A percentile compares a stretch with the other conserved stretches of the same genome.
These are phyloP conservation scores for Odontophorus gujanensis DNA, from an alignment of 2,113 vertebrate genomes.

Conservation along the genomic window DNA sequence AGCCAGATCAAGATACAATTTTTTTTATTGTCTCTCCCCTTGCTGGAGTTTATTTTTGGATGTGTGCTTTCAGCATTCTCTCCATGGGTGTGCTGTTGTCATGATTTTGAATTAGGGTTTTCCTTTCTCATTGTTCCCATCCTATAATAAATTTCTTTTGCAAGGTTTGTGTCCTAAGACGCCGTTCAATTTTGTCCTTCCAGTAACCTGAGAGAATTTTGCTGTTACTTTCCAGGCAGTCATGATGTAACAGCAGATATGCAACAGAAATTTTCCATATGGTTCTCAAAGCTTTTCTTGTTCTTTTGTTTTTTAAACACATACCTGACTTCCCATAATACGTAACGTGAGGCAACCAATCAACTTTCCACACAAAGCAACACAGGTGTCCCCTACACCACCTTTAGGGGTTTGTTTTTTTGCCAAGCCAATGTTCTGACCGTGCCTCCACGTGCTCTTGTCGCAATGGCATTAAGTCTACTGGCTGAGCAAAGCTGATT, in stretches of 20 bases:
- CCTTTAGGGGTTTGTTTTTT: background rate
- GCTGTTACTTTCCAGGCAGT: background rate
- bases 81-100: conserved; percentile 6
- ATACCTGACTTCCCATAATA: background rate
- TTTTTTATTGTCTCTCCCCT: background rate
- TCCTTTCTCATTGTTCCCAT: background rate
- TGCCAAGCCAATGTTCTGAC: background rate
- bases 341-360: rapidly evolving
- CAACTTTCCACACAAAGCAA: background rate
- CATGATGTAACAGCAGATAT: background rate
- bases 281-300: background rate
- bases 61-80: conserved; percentile 20
- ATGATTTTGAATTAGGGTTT: background rate
- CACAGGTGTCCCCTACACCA: background rate
- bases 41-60: background rate
- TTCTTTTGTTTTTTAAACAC: background rate
- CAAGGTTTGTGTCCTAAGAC: background rate
- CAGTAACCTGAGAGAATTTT: background rate
- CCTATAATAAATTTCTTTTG: background rate
- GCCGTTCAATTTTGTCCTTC: background rate
- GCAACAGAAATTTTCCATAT: background rate
- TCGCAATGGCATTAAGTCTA: background rate
- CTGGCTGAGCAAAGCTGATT: background rate
- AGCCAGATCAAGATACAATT: conserved; percentile 19
- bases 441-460: background rate